Conservation (phyloP, 2,797 vertebrate genomes). For the Gila robusta region DNA sequence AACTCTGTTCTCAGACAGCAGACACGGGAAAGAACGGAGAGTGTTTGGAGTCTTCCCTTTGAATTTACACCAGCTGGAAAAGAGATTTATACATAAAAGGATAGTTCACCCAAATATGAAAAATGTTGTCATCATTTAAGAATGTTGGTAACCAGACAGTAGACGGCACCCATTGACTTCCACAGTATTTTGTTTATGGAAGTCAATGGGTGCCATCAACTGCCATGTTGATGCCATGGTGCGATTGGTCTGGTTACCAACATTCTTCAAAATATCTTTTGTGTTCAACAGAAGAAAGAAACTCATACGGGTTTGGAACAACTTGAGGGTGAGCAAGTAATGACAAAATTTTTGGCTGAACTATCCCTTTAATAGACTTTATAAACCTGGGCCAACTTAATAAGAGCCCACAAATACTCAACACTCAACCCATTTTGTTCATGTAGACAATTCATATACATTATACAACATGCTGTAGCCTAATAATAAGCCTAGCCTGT, state of each 20-base stretch:
- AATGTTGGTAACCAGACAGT: too few species aligned
- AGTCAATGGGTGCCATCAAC: too few species aligned
- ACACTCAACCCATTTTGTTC: background rate
- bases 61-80: slow-evolving; percentile 34
- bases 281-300: too few species aligned
- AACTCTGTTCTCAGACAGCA: background rate
- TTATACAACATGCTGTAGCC: background rate
- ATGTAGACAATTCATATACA: background rate
- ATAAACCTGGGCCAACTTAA: slow-evolving; percentile 85
- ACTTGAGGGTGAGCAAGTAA: too few species aligned
- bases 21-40: background rate
- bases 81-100: slow-evolving; percentile 57
- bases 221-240: too few species aligned
- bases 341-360: too few species aligned
- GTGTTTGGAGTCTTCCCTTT: background rate
- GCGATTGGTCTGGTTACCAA: too few species aligned
- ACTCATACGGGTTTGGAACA: too few species aligned
- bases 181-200: background rate
- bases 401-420: slow-evolving; percentile 63
- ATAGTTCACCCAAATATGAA: too few species aligned
- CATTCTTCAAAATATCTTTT: too few species aligned
- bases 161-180: too few species aligned
- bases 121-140: too few species aligned
- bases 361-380: slow-evolving; percentile 75
- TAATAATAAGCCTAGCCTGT: background rate